Evolutionary conservation across 2,888 invertebrate genomes (phyloP).

Genomic region (Ophion slaviceki): DNA sequence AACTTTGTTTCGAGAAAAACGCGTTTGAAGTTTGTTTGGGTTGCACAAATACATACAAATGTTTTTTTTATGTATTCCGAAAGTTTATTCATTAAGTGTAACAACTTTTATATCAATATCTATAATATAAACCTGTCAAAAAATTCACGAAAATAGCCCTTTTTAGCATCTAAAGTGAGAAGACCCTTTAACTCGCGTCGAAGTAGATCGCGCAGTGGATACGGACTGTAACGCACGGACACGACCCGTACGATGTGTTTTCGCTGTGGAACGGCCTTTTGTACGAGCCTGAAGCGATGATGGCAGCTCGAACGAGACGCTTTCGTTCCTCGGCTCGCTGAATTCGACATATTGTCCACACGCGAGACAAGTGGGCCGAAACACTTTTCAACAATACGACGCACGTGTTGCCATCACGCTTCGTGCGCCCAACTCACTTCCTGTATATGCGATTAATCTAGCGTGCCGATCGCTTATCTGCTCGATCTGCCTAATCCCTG

Average conservation of each 20-base stretch:
- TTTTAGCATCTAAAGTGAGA: no score
- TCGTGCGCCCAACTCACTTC: conserved; percentile 1
- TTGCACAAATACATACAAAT: no score
- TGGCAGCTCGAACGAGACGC: conserved; percentile 17
- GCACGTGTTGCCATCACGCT: conserved; percentile 10
- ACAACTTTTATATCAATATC: no score
- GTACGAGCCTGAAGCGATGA: conserved; percentile 10
- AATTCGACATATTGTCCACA: conserved; percentile 25
- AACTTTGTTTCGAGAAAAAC: no score
- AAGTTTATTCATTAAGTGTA: no score
- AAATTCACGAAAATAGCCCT: no score
- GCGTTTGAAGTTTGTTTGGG: no score
- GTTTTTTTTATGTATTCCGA: no score
- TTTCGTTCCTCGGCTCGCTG: conserved; percentile 48
- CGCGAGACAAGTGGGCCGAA: conserved; percentile 17
- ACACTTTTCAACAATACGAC: conserved; percentile 43
- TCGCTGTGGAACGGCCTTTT: conserved; percentile 43
- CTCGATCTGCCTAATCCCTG: conserved; percentile 40
- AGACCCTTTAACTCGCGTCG: no score
- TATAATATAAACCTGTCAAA: no score
- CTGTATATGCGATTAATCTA: conserved; percentile 18
- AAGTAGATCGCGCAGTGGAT: conserved; percentile 4
- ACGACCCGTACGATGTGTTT: conserved; percentile 9
- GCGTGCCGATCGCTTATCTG: conserved; percentile 47
- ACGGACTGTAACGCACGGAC: conserved; percentile 23